Base-by-base conservation (phyloP, 1,140 invertebrate genomes). In the Temnothorax longispinosus region DNA sequence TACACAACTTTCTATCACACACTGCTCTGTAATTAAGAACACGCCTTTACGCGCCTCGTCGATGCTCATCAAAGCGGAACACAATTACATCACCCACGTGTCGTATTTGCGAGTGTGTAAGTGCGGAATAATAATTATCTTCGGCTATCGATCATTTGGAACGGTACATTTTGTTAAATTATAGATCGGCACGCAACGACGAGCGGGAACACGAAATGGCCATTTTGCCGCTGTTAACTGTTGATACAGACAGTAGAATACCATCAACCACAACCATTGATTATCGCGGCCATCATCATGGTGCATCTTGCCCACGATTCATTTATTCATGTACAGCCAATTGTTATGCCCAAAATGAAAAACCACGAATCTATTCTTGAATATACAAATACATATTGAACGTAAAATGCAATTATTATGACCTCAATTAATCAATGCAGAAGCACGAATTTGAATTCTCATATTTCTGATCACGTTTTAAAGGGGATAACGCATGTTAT, bases 61-160 rank as follows among this genome's bases (percentile, higher is more conserved):
- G 69, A 74, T 75, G 80, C 50, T 60, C 69, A 38, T 84, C 77
- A 60, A 84, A 84, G 80, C 80, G 56, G 54, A 60, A 84, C 80
- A 35, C 69, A 44, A 84, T 84, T 82, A 84, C n/a, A 52, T 27
- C 35, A 80, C 11, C 77, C 62, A 15, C 44, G 60, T 38, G 38
- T 60, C n/a, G 27, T n/a, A 50, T 74, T 74, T 38, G 54, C 47
- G 80, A 11, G 32, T 35, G 38, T 74, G 44, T 27, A 1, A 47
- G 67, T 72, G 47, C 21, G 67, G 69, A 74, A 62, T 62, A 84
- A 84, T 75, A 84, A 84, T 84, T 84, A 84, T 74, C 54, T 84
- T 84, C 27, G 69, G 44, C 41, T 75, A 75, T 84, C 80, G 80
- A 84, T 74, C 67, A 74, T 35, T 84, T 84, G 18, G 8, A 21